phyloP scores from a whole-genome alignment of 2,888 invertebrate species.

The Lasioglossum vierecki region DNA sequence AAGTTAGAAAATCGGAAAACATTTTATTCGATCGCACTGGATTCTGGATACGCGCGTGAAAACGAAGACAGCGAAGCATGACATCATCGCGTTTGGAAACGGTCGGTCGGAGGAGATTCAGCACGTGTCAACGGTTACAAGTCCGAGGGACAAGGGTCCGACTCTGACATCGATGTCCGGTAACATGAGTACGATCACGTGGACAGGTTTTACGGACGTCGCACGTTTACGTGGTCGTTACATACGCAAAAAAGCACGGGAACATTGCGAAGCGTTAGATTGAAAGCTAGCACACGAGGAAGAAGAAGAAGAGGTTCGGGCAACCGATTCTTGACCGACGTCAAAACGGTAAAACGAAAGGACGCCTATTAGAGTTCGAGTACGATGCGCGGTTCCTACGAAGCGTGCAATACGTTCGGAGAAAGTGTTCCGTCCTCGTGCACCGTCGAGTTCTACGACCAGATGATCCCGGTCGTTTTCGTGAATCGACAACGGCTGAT shows the following conservation, averaged over 20 bases:
- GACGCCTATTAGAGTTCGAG: conserved; percentile 19
- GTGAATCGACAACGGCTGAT: not conserved
- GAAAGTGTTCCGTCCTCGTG: conserved; percentile 38
- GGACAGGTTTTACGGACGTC: conserved; percentile 3
- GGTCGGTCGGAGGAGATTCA: not conserved
- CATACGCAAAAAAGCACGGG: conserved; percentile 10
- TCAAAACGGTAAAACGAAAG: not conserved
- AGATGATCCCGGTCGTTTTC: conserved; percentile 24
- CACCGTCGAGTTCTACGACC: conserved; percentile 8
- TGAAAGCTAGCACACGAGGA: not conserved
- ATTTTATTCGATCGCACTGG: not conserved
- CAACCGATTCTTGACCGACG: not conserved
- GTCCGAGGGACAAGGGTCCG: not conserved
- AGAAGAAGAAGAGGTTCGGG: not conserved
- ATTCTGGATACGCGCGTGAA: not conserved
- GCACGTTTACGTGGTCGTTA: not conserved
- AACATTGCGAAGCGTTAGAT: not conserved
- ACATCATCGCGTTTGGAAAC: conserved; percentile 7
- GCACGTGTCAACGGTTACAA: not conserved
- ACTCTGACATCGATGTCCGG: not conserved
- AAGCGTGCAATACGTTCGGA: conserved; percentile 7
- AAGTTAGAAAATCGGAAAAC: not conserved
- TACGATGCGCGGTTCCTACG: conserved; percentile 13
- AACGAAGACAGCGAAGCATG: conserved; percentile 27
- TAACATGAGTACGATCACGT: not conserved